phyloP scores from a whole-genome alignment of 2,113 vertebrate genomes.

The Megaceryle maxima region DNA sequence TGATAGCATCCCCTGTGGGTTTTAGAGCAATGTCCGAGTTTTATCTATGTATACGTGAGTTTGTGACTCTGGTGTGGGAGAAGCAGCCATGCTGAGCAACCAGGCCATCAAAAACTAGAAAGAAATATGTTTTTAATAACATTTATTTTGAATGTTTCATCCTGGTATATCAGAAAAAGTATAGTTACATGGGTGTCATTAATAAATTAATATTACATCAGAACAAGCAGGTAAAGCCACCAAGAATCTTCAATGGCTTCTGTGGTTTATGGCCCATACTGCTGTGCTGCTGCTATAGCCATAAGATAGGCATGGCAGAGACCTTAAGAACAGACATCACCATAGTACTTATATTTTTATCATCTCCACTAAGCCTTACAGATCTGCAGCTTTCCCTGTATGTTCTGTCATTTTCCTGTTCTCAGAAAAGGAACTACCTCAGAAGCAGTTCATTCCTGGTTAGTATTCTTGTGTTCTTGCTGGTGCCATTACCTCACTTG shows the following conservation, averaged over 20 bases:
- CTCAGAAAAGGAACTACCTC: background rate
- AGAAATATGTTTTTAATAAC: background rate
- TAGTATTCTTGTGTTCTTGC: background rate
- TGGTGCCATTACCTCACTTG: background rate
- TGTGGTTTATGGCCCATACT: background rate
- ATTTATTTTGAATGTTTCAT: background rate
- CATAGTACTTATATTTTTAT: background rate
- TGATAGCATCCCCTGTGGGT: background rate
- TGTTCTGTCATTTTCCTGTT: background rate
- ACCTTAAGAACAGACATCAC: background rate
- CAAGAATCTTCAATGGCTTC: background rate
- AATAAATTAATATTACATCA: background rate
- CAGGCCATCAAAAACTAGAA: background rate
- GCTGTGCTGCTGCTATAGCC: background rate
- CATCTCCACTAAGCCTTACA: background rate
- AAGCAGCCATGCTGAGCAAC: rapidly evolving
- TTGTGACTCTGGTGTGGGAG: background rate
- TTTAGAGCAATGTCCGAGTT: background rate
- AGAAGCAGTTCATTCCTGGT: background rate
- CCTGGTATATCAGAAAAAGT: background rate
- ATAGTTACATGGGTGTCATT: background rate
- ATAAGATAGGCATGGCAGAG: background rate
- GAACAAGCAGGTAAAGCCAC: background rate
- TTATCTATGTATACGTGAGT: background rate
- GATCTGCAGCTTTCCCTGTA: background rate